Percentiles rank a stretch among this genome's conserved stretches.
These are phyloP conservation scores for Eulemur albifrons DNA, from an alignment of 2,797 vertebrate species.

Conservation along the genomic window DNA sequence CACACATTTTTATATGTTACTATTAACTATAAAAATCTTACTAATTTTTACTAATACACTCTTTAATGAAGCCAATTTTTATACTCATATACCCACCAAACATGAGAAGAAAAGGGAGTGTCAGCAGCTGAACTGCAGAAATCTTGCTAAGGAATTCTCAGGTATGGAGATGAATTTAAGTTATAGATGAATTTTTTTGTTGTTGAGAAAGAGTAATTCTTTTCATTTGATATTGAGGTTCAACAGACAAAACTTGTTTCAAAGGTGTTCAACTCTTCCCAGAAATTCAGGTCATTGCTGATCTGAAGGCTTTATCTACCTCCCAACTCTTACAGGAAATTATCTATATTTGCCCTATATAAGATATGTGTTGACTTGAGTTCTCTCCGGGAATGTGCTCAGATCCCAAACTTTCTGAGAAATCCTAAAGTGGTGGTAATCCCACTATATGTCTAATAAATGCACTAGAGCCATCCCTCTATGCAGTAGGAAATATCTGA, in stretches of 20 bases:
- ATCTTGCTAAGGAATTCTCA: neutral
- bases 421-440: neutral
- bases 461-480: neutral
- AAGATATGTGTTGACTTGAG: neutral
- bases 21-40: neutral
- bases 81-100: neutral
- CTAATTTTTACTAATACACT: constrained; percentile 7
- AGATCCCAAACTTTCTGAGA: neutral
- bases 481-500: neutral
- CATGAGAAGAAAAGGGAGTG: neutral
- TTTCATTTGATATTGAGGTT: neutral
- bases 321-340: neutral
- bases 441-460: neutral
- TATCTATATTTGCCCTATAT: neutral
- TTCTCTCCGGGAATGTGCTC: constrained; percentile 9
- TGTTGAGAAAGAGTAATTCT: neutral
- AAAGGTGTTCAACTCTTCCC: neutral
- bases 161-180: neutral
- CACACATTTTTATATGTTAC: constrained; percentile 37
- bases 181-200: neutral
- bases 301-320: neutral
- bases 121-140: constrained; percentile 8
- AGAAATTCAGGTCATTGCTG: neutral
- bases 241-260: neutral
- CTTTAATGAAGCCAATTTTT: constrained; percentile 15